A percentile compares a stretch with the other conserved stretches of the same genome.
These are phyloP conservation scores for Caenorhabditis doughertyi DNA, from an alignment of 2,888 invertebrate species.

Conservation along the genomic window DNA sequence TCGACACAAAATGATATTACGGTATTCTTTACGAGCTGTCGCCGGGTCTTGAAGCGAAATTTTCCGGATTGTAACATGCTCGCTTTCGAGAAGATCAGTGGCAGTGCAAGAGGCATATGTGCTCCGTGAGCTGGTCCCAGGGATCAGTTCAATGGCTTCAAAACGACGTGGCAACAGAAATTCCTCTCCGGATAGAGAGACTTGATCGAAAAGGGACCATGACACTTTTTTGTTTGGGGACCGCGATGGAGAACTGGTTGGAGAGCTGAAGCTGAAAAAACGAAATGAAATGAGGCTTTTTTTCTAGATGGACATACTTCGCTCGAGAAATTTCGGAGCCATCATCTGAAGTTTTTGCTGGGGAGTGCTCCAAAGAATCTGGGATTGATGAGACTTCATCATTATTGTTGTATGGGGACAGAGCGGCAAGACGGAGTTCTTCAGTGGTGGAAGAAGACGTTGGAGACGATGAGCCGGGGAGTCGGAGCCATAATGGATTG, in stretches of 20 bases:
- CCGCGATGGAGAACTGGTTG: slow-evolving; percentile 47
- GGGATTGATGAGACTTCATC: slow-evolving; percentile 55
- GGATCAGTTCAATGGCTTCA: slow-evolving; percentile 60
- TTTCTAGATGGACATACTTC: slow-evolving; percentile 17
- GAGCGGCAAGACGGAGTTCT: slow-evolving; percentile 48
- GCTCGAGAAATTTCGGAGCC: slow-evolving; percentile 53
- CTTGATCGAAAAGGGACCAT: slow-evolving; percentile 63
- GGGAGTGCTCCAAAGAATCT: slow-evolving; percentile 58
- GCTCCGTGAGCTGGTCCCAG: slow-evolving; percentile 38
- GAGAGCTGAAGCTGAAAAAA: slow-evolving; percentile 51
- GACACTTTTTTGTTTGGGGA: slow-evolving; percentile 64
- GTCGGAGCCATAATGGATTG: slow-evolving; percentile 54
- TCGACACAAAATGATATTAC: slow-evolving; percentile 59
- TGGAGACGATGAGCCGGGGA: slow-evolving; percentile 55
- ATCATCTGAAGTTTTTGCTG: slow-evolving; percentile 56
- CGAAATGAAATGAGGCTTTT: background rate
- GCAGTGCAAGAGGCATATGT: slow-evolving; percentile 45
- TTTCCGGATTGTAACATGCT: slow-evolving; percentile 62
- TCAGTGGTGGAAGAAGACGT: slow-evolving; percentile 45
- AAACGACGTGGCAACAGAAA: slow-evolving; percentile 60
- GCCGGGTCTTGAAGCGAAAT: slow-evolving; percentile 60
- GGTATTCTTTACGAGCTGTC: slow-evolving; percentile 49
- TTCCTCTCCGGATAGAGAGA: slow-evolving; percentile 59
- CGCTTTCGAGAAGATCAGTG: slow-evolving; percentile 52
- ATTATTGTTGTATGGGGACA: slow-evolving; percentile 45